A percentile compares a stretch with the other conserved stretches of the same genome.
Conservation (phyloP, 2,888 invertebrate genomes). For the Octonoba sinensis region DNA sequence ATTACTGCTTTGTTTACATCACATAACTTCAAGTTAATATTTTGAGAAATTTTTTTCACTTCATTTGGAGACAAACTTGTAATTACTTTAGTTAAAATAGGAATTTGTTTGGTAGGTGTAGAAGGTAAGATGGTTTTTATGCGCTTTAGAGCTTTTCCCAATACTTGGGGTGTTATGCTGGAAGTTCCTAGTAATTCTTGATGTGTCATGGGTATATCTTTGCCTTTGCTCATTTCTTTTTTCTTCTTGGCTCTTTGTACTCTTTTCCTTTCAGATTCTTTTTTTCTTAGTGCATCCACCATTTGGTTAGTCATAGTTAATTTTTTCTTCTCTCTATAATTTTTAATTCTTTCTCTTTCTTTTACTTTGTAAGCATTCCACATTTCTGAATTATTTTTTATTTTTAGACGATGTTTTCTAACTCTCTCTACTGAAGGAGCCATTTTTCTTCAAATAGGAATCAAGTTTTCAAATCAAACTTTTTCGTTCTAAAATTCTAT, state of each 20-base stretch:
- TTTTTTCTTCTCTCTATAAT: background rate
- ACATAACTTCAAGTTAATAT: background rate
- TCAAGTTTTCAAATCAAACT: too few species aligned
- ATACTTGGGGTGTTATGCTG: too few species aligned
- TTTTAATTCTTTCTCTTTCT: constrained; percentile 2
- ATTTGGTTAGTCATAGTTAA: background rate
- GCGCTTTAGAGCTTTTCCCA: too few species aligned
- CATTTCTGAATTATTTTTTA: too few species aligned
- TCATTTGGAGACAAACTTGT: background rate
- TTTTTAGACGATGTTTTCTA: background rate
- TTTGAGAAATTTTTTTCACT: background rate
- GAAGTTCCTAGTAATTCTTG: too few species aligned
- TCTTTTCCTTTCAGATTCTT: background rate
- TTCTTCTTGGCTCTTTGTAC: background rate
- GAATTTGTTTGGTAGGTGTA: too few species aligned
- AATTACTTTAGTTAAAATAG: too few species aligned
- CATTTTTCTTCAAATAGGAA: too few species aligned
- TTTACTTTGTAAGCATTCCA: background rate
- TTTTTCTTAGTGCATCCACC: background rate
- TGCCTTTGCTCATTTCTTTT: too few species aligned
- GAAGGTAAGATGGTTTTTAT: too few species aligned
- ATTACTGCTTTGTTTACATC: background rate
- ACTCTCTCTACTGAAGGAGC: background rate
- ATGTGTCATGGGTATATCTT: too few species aligned
- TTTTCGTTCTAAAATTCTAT: too few species aligned